phyloP scores from a whole-genome alignment of 2,888 invertebrate genomes.

The Dendrolimus houi region DNA sequence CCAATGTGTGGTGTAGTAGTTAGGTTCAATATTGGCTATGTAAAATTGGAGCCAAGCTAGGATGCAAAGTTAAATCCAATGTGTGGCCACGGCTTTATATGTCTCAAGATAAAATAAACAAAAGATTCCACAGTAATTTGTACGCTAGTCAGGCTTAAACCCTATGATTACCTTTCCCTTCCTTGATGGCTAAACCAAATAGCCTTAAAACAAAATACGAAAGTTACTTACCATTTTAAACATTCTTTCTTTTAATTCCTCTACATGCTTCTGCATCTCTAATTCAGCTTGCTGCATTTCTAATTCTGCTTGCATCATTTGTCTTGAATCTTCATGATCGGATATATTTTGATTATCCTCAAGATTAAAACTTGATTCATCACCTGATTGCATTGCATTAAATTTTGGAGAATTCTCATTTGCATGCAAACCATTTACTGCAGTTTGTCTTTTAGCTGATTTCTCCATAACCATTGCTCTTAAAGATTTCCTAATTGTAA shows the following conservation, averaged over 20 bases:
- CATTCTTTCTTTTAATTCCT: conserved; percentile 18
- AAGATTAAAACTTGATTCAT: conserved; percentile 15
- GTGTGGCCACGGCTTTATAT: too few relatives aligned
- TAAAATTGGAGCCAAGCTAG: too few relatives aligned
- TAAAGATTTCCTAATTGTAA: conserved; percentile 53
- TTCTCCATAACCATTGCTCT: conserved; percentile 61
- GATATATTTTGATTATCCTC: conserved; percentile 19
- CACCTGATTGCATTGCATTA: conserved; percentile 33
- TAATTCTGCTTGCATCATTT: conserved; percentile 31
- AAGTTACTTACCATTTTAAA: conserved; percentile 40
- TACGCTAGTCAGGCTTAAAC: too few relatives aligned
- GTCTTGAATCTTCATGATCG: conserved; percentile 34
- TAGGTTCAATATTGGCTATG: too few relatives aligned
- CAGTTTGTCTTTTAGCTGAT: conserved; percentile 45
- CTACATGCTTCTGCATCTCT: conserved; percentile 33
- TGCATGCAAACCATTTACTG: conserved; percentile 21
- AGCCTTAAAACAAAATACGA: too few relatives aligned
- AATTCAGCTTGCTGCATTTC: conserved; percentile 37
- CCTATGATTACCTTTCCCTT: too few relatives aligned
- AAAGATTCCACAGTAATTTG: too few relatives aligned
- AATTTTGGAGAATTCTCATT: conserved; percentile 29
- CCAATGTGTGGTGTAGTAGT: too few relatives aligned
- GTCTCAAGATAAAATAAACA: too few relatives aligned
- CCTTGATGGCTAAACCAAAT: too few relatives aligned
- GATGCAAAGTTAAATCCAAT: too few relatives aligned